Percentiles rank a stretch among this genome's conserved stretches.
Conservation (phyloP, 2,797 vertebrate species). For the Gymnodraco acuticeps region DNA sequence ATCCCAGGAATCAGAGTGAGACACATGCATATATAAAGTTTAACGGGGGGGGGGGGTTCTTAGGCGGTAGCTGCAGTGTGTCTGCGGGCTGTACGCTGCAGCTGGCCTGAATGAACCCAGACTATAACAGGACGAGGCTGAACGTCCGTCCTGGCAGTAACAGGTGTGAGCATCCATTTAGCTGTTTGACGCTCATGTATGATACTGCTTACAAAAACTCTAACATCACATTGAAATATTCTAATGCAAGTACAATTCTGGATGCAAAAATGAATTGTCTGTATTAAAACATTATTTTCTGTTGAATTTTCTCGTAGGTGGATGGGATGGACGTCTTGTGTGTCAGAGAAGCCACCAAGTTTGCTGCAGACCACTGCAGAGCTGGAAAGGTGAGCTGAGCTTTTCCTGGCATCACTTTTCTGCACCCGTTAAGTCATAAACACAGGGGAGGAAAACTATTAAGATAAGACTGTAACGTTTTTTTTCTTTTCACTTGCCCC, state of each 20-base stretch:
- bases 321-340: conserved; percentile 96
- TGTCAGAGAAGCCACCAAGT: conserved; percentile 92
- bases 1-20: conserved; percentile 92
- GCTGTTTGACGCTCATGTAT: conserved; percentile 83
- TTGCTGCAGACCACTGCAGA: conserved; percentile 92
- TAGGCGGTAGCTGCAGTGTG: conserved; percentile 62
- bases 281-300: too few species aligned
- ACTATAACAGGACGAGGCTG: conserved; percentile 69
- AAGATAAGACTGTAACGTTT: too few species aligned
- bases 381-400: conserved; percentile 90
- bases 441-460: too few species aligned
- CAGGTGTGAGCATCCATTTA: conserved; percentile 84
- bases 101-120: conserved; percentile 70
- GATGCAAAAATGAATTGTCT: too few species aligned
- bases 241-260: too few species aligned
- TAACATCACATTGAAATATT: too few species aligned
- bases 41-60: conserved; percentile 11
- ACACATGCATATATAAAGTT: not conserved
- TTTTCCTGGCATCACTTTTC: not conserved
- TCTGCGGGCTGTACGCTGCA: conserved; percentile 54
- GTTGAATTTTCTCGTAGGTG: conserved; percentile 79
- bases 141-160: conserved; percentile 72
- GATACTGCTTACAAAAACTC: conserved; percentile 77
- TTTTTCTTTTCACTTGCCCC: too few species aligned
- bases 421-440: too few species aligned